Conservation (phyloP, 2,888 invertebrate genomes). For the Drosophila kuntzei region DNA sequence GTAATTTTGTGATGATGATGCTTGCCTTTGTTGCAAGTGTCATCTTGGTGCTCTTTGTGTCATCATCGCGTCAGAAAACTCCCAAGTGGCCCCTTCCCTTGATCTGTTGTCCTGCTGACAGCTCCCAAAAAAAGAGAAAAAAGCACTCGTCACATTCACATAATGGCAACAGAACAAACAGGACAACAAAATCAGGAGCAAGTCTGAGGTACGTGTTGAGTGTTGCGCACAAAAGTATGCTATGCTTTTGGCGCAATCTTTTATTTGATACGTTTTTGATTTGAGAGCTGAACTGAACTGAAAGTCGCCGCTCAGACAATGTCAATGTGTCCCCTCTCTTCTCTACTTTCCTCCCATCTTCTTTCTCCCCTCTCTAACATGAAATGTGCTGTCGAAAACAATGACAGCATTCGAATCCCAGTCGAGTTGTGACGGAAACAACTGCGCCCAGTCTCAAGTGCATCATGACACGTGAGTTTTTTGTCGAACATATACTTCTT, state of each 20-base stretch:
- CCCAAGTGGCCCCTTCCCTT: slow-evolving; percentile 47
- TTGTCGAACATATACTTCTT: slow-evolving; percentile 40
- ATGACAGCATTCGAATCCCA: slow-evolving; percentile 40
- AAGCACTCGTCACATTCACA: slow-evolving; percentile 37
- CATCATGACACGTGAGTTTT: slow-evolving; percentile 76
- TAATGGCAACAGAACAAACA: slow-evolving; percentile 10
- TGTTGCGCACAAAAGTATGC: slow-evolving; percentile 64
- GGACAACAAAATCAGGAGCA: slow-evolving; percentile 15
- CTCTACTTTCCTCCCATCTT: neutral
- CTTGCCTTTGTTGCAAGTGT: slow-evolving; percentile 18
- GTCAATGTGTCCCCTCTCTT: slow-evolving; percentile 59
- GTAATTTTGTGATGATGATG: slow-evolving; percentile 2
- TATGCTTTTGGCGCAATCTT: slow-evolving; percentile 57
- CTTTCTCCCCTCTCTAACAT: neutral
- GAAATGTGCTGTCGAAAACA: slow-evolving; percentile 60
- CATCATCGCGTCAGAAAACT: slow-evolving; percentile 46
- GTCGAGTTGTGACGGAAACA: slow-evolving; percentile 29
- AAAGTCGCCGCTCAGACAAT: slow-evolving; percentile 64
- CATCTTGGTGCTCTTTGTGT: slow-evolving; percentile 27
- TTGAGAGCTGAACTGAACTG: slow-evolving; percentile 54
- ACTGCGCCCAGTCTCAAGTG: slow-evolving; percentile 74
- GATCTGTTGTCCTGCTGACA: slow-evolving; percentile 40
- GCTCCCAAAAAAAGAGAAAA: slow-evolving; percentile 4
- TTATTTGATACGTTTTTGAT: slow-evolving; percentile 80
- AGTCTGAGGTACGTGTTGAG: slow-evolving; percentile 67